These are phyloP conservation scores for Sericinus montela DNA, from an alignment of 2,888 invertebrate genomes.

Conservation along the genomic window DNA sequence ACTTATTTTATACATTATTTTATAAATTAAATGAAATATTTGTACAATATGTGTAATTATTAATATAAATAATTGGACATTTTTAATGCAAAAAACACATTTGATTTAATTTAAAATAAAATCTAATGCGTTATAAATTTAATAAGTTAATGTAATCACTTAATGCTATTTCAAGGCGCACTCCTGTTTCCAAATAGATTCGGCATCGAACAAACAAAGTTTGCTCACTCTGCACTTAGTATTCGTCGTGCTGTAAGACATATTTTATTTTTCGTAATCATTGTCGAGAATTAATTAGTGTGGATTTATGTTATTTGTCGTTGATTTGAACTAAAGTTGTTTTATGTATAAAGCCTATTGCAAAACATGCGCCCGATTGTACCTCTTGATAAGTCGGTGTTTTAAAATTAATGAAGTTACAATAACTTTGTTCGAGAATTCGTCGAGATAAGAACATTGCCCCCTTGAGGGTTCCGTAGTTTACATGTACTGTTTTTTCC, in stretches of 20 bases:
- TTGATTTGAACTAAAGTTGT: constrained; percentile 54
- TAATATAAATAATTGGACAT: too few relatives aligned
- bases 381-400: constrained; percentile 15
- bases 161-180: constrained; percentile 36
- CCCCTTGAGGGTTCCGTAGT: constrained; percentile 65
- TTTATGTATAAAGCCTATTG: constrained; percentile 64
- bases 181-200: constrained; percentile 46
- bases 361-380: constrained; percentile 39
- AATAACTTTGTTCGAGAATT: constrained; percentile 51
- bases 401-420: constrained; percentile 15
- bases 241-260: constrained; percentile 75
- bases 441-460: constrained; percentile 26
- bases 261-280: constrained; percentile 68
- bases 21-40: too few relatives aligned
- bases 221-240: constrained; percentile 77
- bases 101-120: too few relatives aligned
- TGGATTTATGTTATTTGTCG: constrained; percentile 70
- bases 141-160: too few relatives aligned
- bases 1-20: too few relatives aligned
- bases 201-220: constrained; percentile 51
- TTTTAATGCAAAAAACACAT: too few relatives aligned
- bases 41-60: too few relatives aligned
- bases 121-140: too few relatives aligned
- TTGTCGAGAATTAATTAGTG: constrained; percentile 75
- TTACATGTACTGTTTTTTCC: constrained; percentile 29